Evolutionary conservation across 2,797 vertebrate genomes (phyloP).

Genomic region (Ctenosaura bakeri): DNA sequence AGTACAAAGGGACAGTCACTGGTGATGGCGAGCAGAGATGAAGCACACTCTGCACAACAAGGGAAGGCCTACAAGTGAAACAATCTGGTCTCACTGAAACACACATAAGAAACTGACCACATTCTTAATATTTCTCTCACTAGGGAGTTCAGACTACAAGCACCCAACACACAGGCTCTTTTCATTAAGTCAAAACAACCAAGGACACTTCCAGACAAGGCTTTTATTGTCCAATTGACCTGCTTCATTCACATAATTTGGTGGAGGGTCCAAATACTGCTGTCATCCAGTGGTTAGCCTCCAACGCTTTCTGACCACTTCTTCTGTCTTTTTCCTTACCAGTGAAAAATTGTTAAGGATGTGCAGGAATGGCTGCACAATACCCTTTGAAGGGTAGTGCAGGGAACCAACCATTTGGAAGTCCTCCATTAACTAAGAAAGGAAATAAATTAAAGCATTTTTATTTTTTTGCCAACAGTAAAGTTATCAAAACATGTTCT

Average conservation of each 20-base stretch:
- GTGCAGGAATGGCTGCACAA: background rate
- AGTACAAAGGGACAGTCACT: too few species aligned
- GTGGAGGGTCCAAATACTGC: background rate
- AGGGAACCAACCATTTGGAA: background rate
- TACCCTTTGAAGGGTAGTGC: background rate
- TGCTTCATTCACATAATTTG: background rate
- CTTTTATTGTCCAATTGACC: background rate
- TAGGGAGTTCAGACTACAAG: background rate
- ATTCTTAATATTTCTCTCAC: background rate
- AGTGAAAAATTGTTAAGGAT: background rate
- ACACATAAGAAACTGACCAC: background rate
- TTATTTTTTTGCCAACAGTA: conserved; percentile 19
- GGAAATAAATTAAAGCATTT: background rate
- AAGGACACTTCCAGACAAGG: background rate
- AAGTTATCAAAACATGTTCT: background rate
- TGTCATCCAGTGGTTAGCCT: background rate
- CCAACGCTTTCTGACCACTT: background rate
- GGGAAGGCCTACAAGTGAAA: background rate
- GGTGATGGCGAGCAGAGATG: background rate
- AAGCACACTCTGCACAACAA: background rate
- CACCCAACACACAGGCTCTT: background rate
- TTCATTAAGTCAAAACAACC: background rate
- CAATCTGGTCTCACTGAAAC: background rate
- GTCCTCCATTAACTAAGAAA: background rate
- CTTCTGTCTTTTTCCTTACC: background rate